Evolutionary conservation across 2,888 invertebrate species (phyloP).

Genomic region (Epirrhoe alternata): DNA sequence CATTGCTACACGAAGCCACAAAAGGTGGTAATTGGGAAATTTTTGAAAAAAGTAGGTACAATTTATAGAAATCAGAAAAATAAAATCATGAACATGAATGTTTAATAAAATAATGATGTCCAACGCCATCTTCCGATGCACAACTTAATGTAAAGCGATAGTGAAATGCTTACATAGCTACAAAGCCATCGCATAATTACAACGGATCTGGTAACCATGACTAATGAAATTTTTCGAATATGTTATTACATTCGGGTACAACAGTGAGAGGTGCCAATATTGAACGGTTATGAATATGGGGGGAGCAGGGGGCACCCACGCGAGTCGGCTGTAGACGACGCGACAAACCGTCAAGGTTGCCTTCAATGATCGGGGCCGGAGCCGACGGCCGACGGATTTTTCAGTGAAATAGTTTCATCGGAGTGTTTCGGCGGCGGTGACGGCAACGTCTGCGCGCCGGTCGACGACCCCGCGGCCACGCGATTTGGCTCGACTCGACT

Average conservation of each 20-base stretch:
- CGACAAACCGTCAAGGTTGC: conserved; percentile 82
- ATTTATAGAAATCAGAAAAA: neutral
- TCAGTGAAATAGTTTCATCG: conserved; percentile 77
- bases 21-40: neutral
- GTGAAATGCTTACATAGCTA: conserved; percentile 34
- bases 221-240: conserved; percentile 51
- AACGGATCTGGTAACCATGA: conserved; percentile 47
- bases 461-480: conserved; percentile 77
- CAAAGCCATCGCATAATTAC: conserved; percentile 44
- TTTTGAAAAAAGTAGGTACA: neutral
- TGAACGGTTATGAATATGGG: conserved; percentile 73
- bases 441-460: conserved; percentile 83
- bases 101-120: neutral
- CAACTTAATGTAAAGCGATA: conserved; percentile 26
- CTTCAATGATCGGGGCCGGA: conserved; percentile 71
- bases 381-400: conserved; percentile 68
- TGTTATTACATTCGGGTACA: conserved; percentile 51
- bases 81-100: neutral
- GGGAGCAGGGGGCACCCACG: conserved; percentile 69
- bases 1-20: too few relatives aligned
- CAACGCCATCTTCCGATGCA: neutral
- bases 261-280: conserved; percentile 72
- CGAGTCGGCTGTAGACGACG: conserved; percentile 67
- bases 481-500: conserved; percentile 74
- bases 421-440: conserved; percentile 70